A percentile compares a stretch with the other conserved stretches of the same genome.
phyloP scores from a whole-genome alignment of 2,113 vertebrate species.

The Glaucidium brasilianum region DNA sequence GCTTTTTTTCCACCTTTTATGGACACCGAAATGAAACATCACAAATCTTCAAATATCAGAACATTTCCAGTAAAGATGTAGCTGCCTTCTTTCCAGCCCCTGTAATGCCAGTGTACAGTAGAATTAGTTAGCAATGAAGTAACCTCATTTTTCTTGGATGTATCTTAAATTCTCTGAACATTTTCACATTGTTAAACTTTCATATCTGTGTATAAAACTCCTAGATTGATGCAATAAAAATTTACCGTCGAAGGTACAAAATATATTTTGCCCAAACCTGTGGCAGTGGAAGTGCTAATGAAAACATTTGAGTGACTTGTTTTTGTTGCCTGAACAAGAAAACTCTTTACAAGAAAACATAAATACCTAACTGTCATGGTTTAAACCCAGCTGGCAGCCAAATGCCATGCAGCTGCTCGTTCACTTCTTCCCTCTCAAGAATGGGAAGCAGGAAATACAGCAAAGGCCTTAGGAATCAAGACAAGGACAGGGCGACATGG shows the following conservation, averaged over 20 bases:
- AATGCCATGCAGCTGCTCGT: too few species aligned
- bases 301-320: neutral
- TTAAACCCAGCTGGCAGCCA: too few species aligned
- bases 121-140: neutral
- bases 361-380: neutral
- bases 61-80: neutral
- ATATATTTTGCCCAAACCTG: neutral
- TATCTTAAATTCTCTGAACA: neutral
- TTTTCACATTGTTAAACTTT: neutral
- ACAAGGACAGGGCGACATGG: too few species aligned
- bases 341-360: neutral
- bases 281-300: neutral
- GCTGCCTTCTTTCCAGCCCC: neutral
- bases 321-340: neutral
- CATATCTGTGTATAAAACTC: neutral
- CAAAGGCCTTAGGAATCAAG: too few species aligned
- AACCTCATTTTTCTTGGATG: neutral
- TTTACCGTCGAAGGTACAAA: neutral
- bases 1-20: neutral
- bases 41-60: neutral
- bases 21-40: neutral
- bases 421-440: too few species aligned
- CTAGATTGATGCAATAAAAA: neutral
- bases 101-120: neutral
- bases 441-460: too few species aligned